Percentiles rank a stretch among this genome's conserved stretches.
Conservation (phyloP, 1,140 invertebrate species). For the Armadillidium nasatum region DNA sequence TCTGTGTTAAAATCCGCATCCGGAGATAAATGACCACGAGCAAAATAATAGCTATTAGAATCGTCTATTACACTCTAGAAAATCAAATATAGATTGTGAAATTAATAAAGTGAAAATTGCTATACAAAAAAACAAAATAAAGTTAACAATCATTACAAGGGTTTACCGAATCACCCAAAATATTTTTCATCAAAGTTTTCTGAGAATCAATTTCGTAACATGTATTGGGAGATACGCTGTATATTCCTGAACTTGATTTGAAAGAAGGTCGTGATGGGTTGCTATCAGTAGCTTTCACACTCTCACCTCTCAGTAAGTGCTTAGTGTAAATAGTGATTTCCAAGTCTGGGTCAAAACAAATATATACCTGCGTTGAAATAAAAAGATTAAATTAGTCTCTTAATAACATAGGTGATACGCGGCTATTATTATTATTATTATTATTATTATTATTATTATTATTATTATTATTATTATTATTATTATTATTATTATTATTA, state of each 20-base stretch:
- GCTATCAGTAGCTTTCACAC: slow-evolving; percentile 26
- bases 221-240: not conserved
- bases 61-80: no score
- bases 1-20: not conserved
- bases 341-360: slow-evolving; percentile 3
- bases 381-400: not conserved
- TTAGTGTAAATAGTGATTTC: slow-evolving; percentile 18
- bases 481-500: no score
- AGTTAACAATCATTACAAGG: no score
- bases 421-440: no score
- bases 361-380: slow-evolving; percentile 16
- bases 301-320: slow-evolving; percentile 12
- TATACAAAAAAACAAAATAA: no score
- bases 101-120: no score
- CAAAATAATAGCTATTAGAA: not conserved
- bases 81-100: no score
- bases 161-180: slow-evolving; percentile 7
- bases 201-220: slow-evolving; percentile 21
- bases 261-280: slow-evolving; percentile 27
- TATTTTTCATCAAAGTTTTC: not conserved
- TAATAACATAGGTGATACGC: no score
- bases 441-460: no score
- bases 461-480: no score
- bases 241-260: slow-evolving; percentile 30
- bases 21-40: not conserved